Evolutionary conservation across 2,888 invertebrate species (phyloP).

Genomic region (Augiades crinisus): DNA sequence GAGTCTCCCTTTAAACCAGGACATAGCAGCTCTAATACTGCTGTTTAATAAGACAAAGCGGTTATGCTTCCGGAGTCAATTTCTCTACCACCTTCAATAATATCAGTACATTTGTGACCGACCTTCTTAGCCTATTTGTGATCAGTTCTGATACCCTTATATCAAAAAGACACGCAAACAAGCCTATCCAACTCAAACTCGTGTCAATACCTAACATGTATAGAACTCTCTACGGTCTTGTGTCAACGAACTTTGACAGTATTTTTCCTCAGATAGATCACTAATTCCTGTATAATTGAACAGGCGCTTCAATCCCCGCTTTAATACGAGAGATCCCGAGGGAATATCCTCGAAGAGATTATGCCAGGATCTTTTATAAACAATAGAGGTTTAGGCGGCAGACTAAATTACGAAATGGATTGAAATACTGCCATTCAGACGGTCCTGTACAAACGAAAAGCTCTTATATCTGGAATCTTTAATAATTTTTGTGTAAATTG

Average conservation of each 20-base stretch:
- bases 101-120: too few species aligned
- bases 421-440: slow-evolving; percentile 2
- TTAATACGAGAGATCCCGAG: slow-evolving; percentile 8
- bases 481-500: neutral
- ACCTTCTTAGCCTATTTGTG: too few species aligned
- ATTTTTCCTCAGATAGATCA: neutral
- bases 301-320: slow-evolving; percentile 3
- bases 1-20: too few species aligned
- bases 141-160: too few species aligned
- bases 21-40: too few species aligned
- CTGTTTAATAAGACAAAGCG: too few species aligned
- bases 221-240: too few species aligned
- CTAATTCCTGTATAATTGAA: slow-evolving; percentile 13
- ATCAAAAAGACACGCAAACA: too few species aligned
- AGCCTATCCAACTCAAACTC: too few species aligned
- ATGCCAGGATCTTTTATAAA: slow-evolving; percentile 8
- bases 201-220: too few species aligned
- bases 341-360: slow-evolving; percentile 14
- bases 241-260: neutral
- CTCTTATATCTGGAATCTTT: neutral
- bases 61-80: too few species aligned
- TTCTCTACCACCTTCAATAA: too few species aligned
- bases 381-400: slow-evolving; percentile 5
- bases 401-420: slow-evolving; percentile 14
- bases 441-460: neutral